Percentiles rank a stretch among this genome's conserved stretches.
Evolutionary conservation across 1,140 invertebrate species (phyloP).

Genomic region (Drosophila jambulina): DNA sequence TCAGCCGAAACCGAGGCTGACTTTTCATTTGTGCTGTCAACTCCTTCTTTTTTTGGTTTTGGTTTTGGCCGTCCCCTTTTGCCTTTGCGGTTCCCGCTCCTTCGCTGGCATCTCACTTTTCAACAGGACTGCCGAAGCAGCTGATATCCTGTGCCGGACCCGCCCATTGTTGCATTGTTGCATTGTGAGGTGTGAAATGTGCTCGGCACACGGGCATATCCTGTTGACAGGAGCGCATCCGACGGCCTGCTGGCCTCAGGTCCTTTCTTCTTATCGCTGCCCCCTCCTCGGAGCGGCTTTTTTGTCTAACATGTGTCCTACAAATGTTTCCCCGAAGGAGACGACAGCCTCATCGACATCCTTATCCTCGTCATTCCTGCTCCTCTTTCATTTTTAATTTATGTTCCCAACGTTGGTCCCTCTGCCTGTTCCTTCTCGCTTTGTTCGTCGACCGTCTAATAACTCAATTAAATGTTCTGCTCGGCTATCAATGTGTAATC

Average conservation of each 20-base stretch:
- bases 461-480: slow-evolving; percentile 75
- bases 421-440: slow-evolving; percentile 24
- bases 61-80: slow-evolving; percentile 23
- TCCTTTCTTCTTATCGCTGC: slow-evolving; percentile 44
- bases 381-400: slow-evolving; percentile 53
- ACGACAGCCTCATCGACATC: slow-evolving; percentile 48
- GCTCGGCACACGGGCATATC: slow-evolving; percentile 76
- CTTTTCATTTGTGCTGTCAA: slow-evolving; percentile 73
- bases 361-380: slow-evolving; percentile 23
- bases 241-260: slow-evolving; percentile 62
- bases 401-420: slow-evolving; percentile 41
- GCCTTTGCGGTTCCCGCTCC: slow-evolving; percentile 61
- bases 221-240: slow-evolving; percentile 69
- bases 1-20: slow-evolving; percentile 52
- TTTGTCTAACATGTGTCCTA: slow-evolving; percentile 73
- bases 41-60: slow-evolving; percentile 61
- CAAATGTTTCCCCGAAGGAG: slow-evolving; percentile 61
- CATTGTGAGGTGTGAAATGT: slow-evolving; percentile 80
- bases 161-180: slow-evolving; percentile 64
- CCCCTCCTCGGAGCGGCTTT: slow-evolving; percentile 23
- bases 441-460: slow-evolving; percentile 60
- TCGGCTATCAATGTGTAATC: slow-evolving; percentile 70
- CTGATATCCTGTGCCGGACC: slow-evolving; percentile 66
- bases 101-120: slow-evolving; percentile 64
- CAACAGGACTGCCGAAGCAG: slow-evolving; percentile 47